Evolutionary conservation across 2,888 invertebrate species (phyloP), one percentile per base, ranked within the genome.

Genomic region (Xestia rhomboidea): DNA sequence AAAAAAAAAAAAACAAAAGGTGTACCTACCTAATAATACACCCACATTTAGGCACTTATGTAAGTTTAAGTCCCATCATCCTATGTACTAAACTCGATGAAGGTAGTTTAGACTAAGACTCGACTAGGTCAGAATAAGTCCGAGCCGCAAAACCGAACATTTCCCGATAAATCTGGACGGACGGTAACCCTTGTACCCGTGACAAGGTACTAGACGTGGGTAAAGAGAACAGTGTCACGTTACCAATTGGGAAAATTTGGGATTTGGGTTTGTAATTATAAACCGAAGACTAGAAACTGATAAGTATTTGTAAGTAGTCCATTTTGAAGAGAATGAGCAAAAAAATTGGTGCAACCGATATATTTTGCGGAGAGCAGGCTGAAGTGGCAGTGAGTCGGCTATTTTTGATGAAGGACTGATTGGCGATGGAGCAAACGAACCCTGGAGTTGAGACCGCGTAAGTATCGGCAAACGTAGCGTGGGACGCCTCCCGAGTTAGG

Each of bases 201-300:
- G 77, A 46, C 63, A 46, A 79, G 49, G 21, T 54, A 27, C 46
- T 64, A 63, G 73, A 78, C 63, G 30, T 78, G 54, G 80, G 54
- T 78, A 46, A 34, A 18, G 49, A 49, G 18, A n/a, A n/a, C 51
- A 38, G 54, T 78, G 80, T 73, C 73, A 38, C 21, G 51, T 78
- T 78, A 51, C 38, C 46, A 80, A 72, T 54, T 78, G 63, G 38
- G 63, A 46, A 79, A 63, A 79, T 63, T 3, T 11, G 62, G 51
- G 51, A 15, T 51, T 64, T 21, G 51, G 38, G 8, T 68, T 49
- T 30, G 38, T 41, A 60, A 68, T 68, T 77, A 38, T 38, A 66
- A 44, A 64, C 30, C 24, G 13, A 8, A 5, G 18, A 34, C 30
- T 10, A n/a, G 15, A 57, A 44, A 34, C 66, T 27, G 8, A 44